Percentiles rank a stretch among this genome's conserved stretches.
phyloP scores from a whole-genome alignment of 2,888 invertebrate species.

The Masnerella sp. region DNA sequence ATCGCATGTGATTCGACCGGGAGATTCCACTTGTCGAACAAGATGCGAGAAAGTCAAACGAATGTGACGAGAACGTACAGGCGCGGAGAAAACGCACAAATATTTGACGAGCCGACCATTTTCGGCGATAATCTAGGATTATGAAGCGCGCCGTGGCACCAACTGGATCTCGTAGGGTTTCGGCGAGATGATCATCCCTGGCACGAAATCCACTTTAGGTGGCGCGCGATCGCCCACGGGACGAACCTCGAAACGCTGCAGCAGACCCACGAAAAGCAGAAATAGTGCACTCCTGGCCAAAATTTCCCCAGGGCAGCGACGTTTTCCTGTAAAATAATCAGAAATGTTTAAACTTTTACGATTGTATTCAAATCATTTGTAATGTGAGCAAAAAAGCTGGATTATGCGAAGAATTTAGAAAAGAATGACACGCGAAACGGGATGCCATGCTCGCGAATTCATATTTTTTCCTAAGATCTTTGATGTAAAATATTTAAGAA shows the following conservation, averaged over 20 bases:
- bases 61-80: conserved; percentile 58
- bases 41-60: conserved; percentile 60
- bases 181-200: conserved; percentile 81
- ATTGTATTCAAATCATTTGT: conserved; percentile 12
- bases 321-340: conserved; percentile 78
- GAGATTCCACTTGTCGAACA: conserved; percentile 58
- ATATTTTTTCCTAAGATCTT: no score
- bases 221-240: conserved; percentile 74
- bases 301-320: conserved; percentile 83
- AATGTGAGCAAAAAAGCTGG: conserved; percentile 9
- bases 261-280: conserved; percentile 81
- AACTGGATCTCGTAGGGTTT: conserved; percentile 79
- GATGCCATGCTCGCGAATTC: no score
- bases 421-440: no score
- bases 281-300: conserved; percentile 82
- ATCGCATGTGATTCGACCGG: conserved; percentile 52
- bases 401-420: no score
- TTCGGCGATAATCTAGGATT: no score
- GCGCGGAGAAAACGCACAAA: conserved; percentile 39
- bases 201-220: conserved; percentile 77
- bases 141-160: conserved; percentile 66
- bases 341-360: conserved; percentile 20
- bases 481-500: no score
- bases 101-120: no score
- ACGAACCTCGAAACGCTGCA: conserved; percentile 80